Conservation (phyloP, 2,113 vertebrate genomes). For the Dermatemys mawii region DNA sequence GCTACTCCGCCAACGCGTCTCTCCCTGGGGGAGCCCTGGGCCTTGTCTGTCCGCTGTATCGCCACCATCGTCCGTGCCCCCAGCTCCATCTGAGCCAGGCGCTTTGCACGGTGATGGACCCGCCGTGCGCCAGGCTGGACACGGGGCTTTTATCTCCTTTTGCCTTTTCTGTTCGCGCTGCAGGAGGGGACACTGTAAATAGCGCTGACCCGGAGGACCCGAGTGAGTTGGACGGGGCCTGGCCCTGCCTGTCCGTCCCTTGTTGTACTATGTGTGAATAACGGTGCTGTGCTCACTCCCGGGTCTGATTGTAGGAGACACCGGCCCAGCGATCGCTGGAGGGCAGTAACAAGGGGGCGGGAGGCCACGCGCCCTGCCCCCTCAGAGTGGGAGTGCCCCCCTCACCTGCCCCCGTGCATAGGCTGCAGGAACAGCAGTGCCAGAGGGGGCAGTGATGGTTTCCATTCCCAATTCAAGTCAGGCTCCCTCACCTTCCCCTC, state of each 20-base stretch:
- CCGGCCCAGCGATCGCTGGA: constrained; percentile 46
- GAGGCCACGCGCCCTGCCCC: background rate
- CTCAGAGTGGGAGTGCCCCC: background rate
- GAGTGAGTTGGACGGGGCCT: constrained; percentile 40
- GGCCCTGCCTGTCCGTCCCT: constrained; percentile 18
- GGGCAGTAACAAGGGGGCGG: background rate
- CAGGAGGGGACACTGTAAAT: constrained; percentile 68
- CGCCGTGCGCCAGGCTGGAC: constrained; percentile 26
- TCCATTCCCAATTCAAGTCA: background rate
- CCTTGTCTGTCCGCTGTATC: background rate
- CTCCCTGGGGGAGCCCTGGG: background rate
- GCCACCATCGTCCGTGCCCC: no score
- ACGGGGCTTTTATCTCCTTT: constrained; percentile 40
- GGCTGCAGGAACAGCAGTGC: background rate
- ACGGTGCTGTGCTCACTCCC: constrained; percentile 74
- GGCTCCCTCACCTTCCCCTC: background rate
- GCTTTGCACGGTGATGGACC: constrained; percentile 7
- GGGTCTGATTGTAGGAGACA: constrained; percentile 69
- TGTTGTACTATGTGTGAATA: constrained; percentile 61
- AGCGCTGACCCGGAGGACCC: constrained; percentile 39
- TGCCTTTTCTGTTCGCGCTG: constrained; percentile 14
- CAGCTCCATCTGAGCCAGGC: background rate
- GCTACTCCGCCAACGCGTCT: background rate
- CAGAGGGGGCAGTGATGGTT: background rate
- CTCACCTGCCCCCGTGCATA: background rate